phyloP scores from a whole-genome alignment of 2,113 vertebrate genomes.

The Falcunculus frontatus region DNA sequence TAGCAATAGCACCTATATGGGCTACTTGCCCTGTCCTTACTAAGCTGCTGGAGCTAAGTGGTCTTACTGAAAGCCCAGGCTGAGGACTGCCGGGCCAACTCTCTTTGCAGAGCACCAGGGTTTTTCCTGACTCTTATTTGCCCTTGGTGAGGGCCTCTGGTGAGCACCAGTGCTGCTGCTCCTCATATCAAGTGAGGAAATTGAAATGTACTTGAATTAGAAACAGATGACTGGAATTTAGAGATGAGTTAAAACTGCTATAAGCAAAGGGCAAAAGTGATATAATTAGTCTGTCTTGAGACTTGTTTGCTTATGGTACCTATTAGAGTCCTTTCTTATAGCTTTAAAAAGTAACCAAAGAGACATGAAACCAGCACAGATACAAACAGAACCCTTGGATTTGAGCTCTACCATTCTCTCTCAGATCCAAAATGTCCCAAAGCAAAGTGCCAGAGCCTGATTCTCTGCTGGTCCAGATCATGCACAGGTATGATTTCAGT shows the following conservation, averaged over 20 bases:
- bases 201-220: conserved; percentile 46
- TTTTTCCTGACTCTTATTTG: conserved; percentile 17
- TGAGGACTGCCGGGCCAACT: background rate
- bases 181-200: conserved; percentile 39
- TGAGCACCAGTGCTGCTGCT: conserved; percentile 13
- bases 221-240: conserved; percentile 58
- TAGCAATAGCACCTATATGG: background rate
- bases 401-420: background rate
- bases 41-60: background rate
- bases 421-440: background rate
- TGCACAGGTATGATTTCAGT: background rate
- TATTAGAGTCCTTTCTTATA: background rate
- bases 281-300: conserved; percentile 20
- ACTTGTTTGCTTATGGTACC: background rate
- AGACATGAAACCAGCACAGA: background rate
- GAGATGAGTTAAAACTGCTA: conserved; percentile 48
- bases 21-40: background rate
- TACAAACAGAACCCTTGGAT: background rate
- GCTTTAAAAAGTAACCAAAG: background rate
- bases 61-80: background rate
- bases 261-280: conserved; percentile 29
- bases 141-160: background rate
- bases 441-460: background rate
- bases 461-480: background rate
- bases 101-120: background rate